A percentile compares a stretch with the other conserved stretches of the same genome.
phyloP scores from a whole-genome alignment of 1,140 invertebrate species.

The Drosophila nigrodunni region DNA sequence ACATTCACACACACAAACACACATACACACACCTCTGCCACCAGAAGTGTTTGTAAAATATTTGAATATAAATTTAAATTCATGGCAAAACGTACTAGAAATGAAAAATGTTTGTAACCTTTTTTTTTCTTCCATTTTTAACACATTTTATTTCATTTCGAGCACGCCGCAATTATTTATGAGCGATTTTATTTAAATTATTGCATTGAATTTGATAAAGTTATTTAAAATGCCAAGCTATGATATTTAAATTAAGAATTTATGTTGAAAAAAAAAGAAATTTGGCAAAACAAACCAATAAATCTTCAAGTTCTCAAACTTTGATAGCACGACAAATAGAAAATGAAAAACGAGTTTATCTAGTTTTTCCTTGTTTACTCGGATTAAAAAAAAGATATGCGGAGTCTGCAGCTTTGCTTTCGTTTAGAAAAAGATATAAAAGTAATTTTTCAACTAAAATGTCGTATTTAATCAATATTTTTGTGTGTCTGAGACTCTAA shows the following conservation, averaged over 20 bases:
- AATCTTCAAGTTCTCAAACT: slow-evolving; percentile 28
- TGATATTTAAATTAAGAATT: slow-evolving; percentile 32
- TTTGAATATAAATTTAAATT: slow-evolving; percentile 45
- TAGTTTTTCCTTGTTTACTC: slow-evolving; percentile 1
- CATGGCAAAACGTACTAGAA: slow-evolving; percentile 4
- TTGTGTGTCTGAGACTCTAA: too few species aligned
- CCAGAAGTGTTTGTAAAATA: slow-evolving; percentile 9
- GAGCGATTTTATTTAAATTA: slow-evolving; percentile 39
- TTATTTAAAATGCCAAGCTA: slow-evolving; percentile 25
- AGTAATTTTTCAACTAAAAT: slow-evolving; percentile 12
- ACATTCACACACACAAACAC: background rate
- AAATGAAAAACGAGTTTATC: background rate
- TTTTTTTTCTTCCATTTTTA: background rate
- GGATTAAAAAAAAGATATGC: background rate
- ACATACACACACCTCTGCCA: background rate
- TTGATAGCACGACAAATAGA: slow-evolving; percentile 8
- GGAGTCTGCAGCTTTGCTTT: background rate
- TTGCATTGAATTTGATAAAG: slow-evolving; percentile 28
- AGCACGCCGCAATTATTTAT: slow-evolving; percentile 43
- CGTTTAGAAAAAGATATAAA: slow-evolving; percentile 1
- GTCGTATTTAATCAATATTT: slow-evolving; percentile 40
- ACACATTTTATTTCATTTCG: slow-evolving; percentile 23
- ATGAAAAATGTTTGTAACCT: slow-evolving; percentile 17
- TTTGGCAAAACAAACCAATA: slow-evolving; percentile 39
- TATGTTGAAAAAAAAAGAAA: slow-evolving; percentile 9